Evolutionary conservation across 1,140 invertebrate genomes (phyloP), one percentile per base, ranked within the genome.

Genomic region (Leucophenga varia): DNA sequence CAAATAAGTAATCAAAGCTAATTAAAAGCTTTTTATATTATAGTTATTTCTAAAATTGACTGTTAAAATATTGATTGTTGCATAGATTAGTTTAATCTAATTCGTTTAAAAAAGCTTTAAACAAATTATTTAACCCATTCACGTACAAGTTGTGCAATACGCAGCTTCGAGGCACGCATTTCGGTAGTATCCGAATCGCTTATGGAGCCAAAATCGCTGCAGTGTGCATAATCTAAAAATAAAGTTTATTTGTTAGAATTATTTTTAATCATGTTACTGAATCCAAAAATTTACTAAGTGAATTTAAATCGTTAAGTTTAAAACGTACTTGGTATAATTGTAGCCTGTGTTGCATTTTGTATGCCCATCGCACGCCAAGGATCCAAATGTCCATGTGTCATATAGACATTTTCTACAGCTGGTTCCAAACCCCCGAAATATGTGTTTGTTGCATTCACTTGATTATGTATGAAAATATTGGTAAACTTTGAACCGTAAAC

Each of bases 291-390:
- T n/a, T n/a, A n/a, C n/a, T n/a, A n/a, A n/a, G n/a, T n/a, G n/a
- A n/a, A n/a, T n/a, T n/a, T n/a, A n/a, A n/a, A n/a, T n/a, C n/a
- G n/a, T n/a, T n/a, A n/a, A n/a, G n/a, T n/a, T 20, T 20, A 1
- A 43, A 16, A 13, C 34, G 35, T 28, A 71, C 71, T 55, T 52
- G 71, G 71, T 38, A 74, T 48, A 37, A 72, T 40, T 2, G 71
- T 73, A 4, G 64, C 61, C 35, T 60, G 21, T 1, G 39, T 31
- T 4, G 47, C 52, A 39, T 70, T 54, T 22, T 72, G 64, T 13
- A 85, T 77, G 9, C 85, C 85, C 16, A 86, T 78, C 0, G 78
- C 68, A 47, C 81, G 79, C 85, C 84, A 86, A 1, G 85, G 85
- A 72, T 87, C 85, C 25, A 84, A 64, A 21, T 76, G 69, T 6